Conservation (phyloP, 2,888 invertebrate species). For the Heliothis peltigera region DNA sequence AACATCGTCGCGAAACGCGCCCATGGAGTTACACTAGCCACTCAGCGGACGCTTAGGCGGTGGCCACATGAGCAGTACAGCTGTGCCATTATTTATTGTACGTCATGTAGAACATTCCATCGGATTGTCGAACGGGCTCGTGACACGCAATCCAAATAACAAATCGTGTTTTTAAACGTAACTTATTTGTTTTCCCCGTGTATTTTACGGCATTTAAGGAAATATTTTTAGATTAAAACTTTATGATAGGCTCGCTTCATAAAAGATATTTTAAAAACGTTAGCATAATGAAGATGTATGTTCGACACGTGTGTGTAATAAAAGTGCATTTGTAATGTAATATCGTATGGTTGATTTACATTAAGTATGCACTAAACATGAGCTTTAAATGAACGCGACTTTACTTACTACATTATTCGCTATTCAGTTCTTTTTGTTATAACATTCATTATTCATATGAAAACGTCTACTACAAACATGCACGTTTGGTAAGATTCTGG, state of each 20-base stretch:
- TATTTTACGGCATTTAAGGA: constrained; percentile 59
- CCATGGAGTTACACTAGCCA: constrained; percentile 86
- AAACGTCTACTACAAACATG: constrained; percentile 74
- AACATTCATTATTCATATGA: constrained; percentile 76
- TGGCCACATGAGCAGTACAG: constrained; percentile 72
- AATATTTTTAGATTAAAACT: constrained; percentile 50
- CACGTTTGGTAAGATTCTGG: constrained; percentile 79
- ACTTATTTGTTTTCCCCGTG: constrained; percentile 61
- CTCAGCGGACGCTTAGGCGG: constrained; percentile 83
- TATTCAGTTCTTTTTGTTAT: constrained; percentile 48
- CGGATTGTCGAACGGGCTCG: constrained; percentile 71
- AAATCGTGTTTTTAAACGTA: constrained; percentile 67
- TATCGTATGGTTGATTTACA: constrained; percentile 15
- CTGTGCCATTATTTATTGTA: constrained; percentile 67
- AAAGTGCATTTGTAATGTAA: constrained; percentile 25
- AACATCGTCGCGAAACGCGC: constrained; percentile 89
- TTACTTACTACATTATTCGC: constrained; percentile 25
- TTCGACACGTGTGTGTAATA: constrained; percentile 29
- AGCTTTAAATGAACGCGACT: constrained; percentile 13
- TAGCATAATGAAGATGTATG: constrained; percentile 39
- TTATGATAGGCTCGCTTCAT: constrained; percentile 36
- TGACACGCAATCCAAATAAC: constrained; percentile 72
- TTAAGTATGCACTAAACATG: constrained; percentile 27
- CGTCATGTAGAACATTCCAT: constrained; percentile 68
- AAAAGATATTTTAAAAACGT: constrained; percentile 44